Base-by-base conservation (phyloP, 2,113 vertebrate species). In the Ivindomyrus marchei region DNA sequence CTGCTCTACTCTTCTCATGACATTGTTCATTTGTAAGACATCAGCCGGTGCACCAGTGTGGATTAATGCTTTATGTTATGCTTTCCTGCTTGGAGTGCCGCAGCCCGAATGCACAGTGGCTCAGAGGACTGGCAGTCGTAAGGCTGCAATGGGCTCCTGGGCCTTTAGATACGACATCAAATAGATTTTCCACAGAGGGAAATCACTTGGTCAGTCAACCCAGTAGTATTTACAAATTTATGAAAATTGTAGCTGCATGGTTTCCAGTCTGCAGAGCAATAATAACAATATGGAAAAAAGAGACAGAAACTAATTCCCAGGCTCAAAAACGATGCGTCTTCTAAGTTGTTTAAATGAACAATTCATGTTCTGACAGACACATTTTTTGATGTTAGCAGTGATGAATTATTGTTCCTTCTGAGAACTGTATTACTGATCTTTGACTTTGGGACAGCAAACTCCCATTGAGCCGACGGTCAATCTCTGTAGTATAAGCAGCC, bases 1-100 rank as follows among this genome's bases (percentile, higher is more conserved):
- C 24, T 24, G 21, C 21, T 11, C 46, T n/a, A 39, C 46, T 52
- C 46, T 77, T 80, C 70, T 89, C 19, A 17, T 88, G 42, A n/a
- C 50, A 47, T 31, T 19, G 19, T 89, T 89, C 88, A 89, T 89
- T 89, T 89, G 53, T 89, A 50, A 77, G 47, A 52, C 62, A 3
- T 45, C 62, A 56, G 42, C 21, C 4, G n/a, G 39, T 36, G 53
- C 39, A 11, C 31, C 53, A 39, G 49, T 62, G 42, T 86, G 89
- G 53, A 90, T 89, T 89, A 80, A 89, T 62, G 56, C 53, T 62
- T 58, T 90, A 62, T 21, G 45, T 39, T 42, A 45, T 45, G 80
- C 83, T 83, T 85, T 13, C 85, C 53, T 47, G 39, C 45, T 46
- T 49, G 58, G 56, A 66, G 66, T 39, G 45, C 6, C 24, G 31